Evolutionary conservation across 2,888 invertebrate genomes (phyloP), one percentile per base, ranked within the genome.

Genomic region (Hermaeophaga mercurialis): DNA sequence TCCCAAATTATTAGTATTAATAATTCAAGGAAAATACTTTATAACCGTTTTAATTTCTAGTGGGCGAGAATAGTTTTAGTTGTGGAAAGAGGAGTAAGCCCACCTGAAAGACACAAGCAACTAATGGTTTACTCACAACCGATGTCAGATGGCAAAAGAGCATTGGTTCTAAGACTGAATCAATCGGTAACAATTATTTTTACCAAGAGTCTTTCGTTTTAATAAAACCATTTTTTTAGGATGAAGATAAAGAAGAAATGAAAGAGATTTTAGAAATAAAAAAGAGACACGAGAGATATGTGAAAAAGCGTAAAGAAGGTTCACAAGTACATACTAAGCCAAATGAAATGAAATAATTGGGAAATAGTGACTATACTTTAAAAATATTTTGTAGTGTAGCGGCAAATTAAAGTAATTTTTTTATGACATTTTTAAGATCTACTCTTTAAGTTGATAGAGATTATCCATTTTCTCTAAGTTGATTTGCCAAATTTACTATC

Each of bases 1-100:
- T n/a, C n/a, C n/a, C n/a, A n/a, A 14, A 14, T 8, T 26, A 17
- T 14, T 17, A 43, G 41, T 3, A 5, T 54, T 22, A n/a, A 28
- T 44, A 31, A 43, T 36, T 24, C 24, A 18, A 47, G 17, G 15
- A 43, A 14, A 36, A 24, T 33, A 43, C n/a, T 12, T 34, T n/a
- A n/a, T n/a, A n/a, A 7, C 3, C 11, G 44, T 12, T 17, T 28
- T 53, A 39, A 56, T 59, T 70, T 69, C 58, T 54, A 97, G 86
- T 98, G 97, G 97, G 98, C 98, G 0, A 83, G 97, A 64, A 98
- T 98, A 60, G 97, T 98, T 26, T 80, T 98, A 61, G 96, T 98
- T 28, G 94, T 98, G 15, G 98, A 99, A 76, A 83, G 98, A 76
- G 96, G 96, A n/a, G 94, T 98, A 0, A 89, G 91, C 52, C 96